Evolutionary conservation across 2,797 vertebrate genomes (phyloP), one percentile per base, ranked within the genome.

Genomic region (Coregonus sp.): DNA sequence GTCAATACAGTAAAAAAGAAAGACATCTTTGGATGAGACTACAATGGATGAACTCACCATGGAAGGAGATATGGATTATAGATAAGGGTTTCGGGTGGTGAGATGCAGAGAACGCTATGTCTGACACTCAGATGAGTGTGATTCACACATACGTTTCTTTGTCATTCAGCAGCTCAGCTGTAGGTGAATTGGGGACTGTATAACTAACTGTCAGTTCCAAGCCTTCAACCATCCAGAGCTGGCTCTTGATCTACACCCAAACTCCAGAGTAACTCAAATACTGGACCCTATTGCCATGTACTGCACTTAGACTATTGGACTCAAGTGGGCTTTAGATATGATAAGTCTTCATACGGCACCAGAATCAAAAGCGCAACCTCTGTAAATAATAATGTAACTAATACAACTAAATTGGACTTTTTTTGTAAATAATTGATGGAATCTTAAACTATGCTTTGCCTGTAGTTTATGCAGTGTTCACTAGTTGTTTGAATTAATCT

Each of bases 331-430:
- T 15, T 52, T 54, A 40, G 47, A 9, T 61, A 25, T 52, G 72
- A 61, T 33, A 6, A 20, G n/a, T 47, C 31, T 59, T 47, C 54
- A 47, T 47, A 67, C 15, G 29, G 31, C 66, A 67, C 40, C 56
- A 14, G 59, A 74, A n/a, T 47, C 37, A n/a, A 20, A 56, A 70
- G 25, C 50, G 37, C 72, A 25, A 63, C 12, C 5, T 77, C 74
- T 90, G 86, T 88, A 84, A 86, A 90, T 90, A 85, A 14, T 81
- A 72, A 77, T 80, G 75, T 66, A 75, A 86, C 78, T 83, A 79
- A 91, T 15, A 12, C 63, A 80, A 85, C 76, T 75, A 75, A 88
- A 85, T 59, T 16, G 52, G 84, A 77, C 54, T 70, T 84, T 56
- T 56, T 72, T 76, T 80, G 76, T 80, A 75, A 65, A 70, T 78